Evolutionary conservation across 2,797 vertebrate species (phyloP).

Genomic region (Hippopotamyrus pictus): DNA sequence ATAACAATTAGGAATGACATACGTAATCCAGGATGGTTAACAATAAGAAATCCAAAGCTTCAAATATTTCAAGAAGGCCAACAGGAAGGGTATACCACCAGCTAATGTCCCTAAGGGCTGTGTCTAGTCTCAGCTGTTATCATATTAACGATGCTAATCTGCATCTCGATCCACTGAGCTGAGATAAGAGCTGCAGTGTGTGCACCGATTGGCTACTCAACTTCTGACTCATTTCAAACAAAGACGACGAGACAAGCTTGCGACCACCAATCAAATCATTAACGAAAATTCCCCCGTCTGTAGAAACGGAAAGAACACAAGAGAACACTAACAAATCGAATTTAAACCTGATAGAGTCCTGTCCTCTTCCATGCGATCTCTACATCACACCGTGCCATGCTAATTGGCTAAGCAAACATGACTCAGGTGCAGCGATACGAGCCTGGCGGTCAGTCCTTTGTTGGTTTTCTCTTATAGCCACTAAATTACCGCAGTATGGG

Average conservation of each 20-base stretch:
- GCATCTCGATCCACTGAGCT: background rate
- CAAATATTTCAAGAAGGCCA: background rate
- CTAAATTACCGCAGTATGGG: background rate
- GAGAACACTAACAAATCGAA: background rate
- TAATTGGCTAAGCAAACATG: background rate
- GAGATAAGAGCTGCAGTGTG: background rate
- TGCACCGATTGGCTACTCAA: background rate
- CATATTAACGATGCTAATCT: background rate
- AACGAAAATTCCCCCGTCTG: background rate
- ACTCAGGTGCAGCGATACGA: background rate
- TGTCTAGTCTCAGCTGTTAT: background rate
- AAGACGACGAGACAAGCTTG: background rate
- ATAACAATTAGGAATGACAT: background rate
- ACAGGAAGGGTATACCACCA: background rate
- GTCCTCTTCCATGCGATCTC: background rate
- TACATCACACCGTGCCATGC: background rate
- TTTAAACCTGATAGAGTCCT: background rate
- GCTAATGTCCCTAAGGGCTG: background rate
- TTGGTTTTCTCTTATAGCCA: background rate
- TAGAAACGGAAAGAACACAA: background rate
- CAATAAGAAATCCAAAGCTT: background rate
- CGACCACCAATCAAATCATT: background rate
- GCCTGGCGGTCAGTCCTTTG: background rate
- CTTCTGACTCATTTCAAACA: background rate
- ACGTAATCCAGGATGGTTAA: background rate